Percentiles rank a stretch among this genome's conserved stretches.
Evolutionary conservation across 2,113 vertebrate species (phyloP).

Genomic region (Noctilio leporinus): DNA sequence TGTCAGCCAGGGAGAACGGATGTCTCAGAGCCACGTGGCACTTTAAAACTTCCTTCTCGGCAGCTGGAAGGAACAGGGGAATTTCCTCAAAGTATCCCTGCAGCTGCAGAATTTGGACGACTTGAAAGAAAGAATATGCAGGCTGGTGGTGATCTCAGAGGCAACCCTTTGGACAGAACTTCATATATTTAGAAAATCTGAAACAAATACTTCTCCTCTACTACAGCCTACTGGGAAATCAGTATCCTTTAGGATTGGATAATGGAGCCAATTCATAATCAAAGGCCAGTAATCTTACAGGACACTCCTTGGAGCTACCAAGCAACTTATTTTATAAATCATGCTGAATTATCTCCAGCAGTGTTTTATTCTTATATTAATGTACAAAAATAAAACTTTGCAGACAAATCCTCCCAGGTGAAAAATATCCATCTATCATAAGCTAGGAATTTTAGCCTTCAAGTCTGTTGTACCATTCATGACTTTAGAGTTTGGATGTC

Average conservation of each 20-base stretch:
- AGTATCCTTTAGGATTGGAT: constrained; percentile 22
- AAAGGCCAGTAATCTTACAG: constrained; percentile 36
- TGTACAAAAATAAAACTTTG: not conserved
- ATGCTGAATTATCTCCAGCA: not conserved
- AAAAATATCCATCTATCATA: not conserved
- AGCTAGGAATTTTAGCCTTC: not conserved
- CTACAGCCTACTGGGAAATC: constrained; percentile 39
- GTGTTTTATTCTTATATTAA: not conserved
- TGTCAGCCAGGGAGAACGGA: constrained; percentile 54
- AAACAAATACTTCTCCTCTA: constrained; percentile 55
- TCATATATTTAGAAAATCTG: constrained; percentile 43
- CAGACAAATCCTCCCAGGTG: not conserved
- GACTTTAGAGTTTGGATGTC: not conserved
- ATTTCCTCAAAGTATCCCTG: constrained; percentile 67
- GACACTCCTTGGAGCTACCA: constrained; percentile 30
- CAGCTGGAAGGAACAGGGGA: constrained; percentile 63
- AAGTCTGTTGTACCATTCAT: not conserved
- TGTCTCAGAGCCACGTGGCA: constrained; percentile 59
- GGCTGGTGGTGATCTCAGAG: constrained; percentile 64
- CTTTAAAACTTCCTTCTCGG: constrained; percentile 65
- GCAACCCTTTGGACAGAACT: constrained; percentile 58
- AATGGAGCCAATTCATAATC: constrained; percentile 20
- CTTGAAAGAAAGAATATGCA: constrained; percentile 49
- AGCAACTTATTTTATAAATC: constrained; percentile 32
- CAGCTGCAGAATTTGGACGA: constrained; percentile 70